Conservation (phyloP, 2,113 vertebrate species). For the Seriola rivoliana region DNA sequence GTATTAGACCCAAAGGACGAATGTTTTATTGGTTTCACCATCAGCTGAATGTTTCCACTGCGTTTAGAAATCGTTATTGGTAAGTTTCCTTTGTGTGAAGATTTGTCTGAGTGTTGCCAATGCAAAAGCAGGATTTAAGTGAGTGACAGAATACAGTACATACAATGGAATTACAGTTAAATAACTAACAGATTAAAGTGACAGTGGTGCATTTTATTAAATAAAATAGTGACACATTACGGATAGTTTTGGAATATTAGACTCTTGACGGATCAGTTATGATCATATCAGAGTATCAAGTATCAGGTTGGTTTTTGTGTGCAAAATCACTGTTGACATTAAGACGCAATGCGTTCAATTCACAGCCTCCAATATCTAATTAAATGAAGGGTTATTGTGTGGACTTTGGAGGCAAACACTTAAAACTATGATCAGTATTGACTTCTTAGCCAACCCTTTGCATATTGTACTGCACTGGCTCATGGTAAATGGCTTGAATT, state of each 20-base stretch:
- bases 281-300: not conserved
- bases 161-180: not conserved
- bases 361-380: not conserved
- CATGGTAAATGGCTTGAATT: not conserved
- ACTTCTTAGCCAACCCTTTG: not conserved
- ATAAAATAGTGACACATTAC: not conserved
- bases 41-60: slow-evolving; percentile 30
- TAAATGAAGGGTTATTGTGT: not conserved
- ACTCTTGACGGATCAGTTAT: not conserved
- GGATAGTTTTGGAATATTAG: not conserved
- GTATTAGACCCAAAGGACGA: not conserved
- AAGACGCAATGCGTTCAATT: not conserved
- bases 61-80: not conserved
- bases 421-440: not conserved
- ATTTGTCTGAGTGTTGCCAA: slow-evolving; percentile 21
- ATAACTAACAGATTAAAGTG: not conserved
- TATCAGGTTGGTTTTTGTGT: not conserved
- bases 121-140: not conserved
- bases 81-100: slow-evolving; percentile 48
- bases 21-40: slow-evolving; percentile 20
- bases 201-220: slow-evolving; percentile 8
- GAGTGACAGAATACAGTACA: not conserved
- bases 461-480: slow-evolving; percentile 4
- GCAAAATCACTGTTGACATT: not conserved
- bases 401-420: not conserved